Percentiles rank a stretch among this genome's conserved stretches.
phyloP scores from a whole-genome alignment of 2,113 vertebrate species.

The Polyodon spathula region DNA sequence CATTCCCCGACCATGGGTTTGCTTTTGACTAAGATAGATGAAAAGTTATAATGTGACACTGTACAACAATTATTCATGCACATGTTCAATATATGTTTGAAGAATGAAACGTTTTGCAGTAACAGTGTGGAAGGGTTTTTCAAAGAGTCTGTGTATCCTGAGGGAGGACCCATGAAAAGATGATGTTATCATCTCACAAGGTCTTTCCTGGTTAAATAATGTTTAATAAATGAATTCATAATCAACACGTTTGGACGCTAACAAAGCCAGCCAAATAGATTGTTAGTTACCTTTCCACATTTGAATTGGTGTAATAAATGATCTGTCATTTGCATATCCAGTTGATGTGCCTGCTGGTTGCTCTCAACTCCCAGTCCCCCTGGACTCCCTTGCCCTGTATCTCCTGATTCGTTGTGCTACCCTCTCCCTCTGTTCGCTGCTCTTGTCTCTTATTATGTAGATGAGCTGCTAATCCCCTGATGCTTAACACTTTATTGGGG shows the following conservation, averaged over 20 bases:
- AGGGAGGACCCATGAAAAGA: too few species aligned
- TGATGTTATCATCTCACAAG: slow-evolving; percentile 13
- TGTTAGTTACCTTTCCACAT: slow-evolving; percentile 4
- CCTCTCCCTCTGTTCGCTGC: neutral
- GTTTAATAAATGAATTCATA: slow-evolving; percentile 10
- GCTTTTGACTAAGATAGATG: too few species aligned
- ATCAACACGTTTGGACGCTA: slow-evolving; percentile 18
- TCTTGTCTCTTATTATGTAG: slow-evolving; percentile 15
- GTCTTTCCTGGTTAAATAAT: slow-evolving; percentile 14
- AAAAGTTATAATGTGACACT: too few species aligned
- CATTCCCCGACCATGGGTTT: too few species aligned
- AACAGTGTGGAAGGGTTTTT: too few species aligned
- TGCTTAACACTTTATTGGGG: slow-evolving; percentile 9
- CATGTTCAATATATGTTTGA: too few species aligned
- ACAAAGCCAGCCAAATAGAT: slow-evolving; percentile 9
- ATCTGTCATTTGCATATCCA: slow-evolving; percentile 15
- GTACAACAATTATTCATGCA: too few species aligned
- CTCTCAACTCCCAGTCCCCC: neutral
- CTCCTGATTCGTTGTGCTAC: slow-evolving; percentile 10
- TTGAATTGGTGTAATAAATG: slow-evolving; percentile 22
- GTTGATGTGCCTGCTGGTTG: slow-evolving; percentile 1
- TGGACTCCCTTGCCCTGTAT: neutral
- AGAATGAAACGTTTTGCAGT: too few species aligned
- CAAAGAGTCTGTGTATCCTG: too few species aligned
- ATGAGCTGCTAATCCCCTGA: slow-evolving; percentile 8